Base-by-base conservation (phyloP, 2,113 vertebrate genomes). In the Nibea albiflora region DNA sequence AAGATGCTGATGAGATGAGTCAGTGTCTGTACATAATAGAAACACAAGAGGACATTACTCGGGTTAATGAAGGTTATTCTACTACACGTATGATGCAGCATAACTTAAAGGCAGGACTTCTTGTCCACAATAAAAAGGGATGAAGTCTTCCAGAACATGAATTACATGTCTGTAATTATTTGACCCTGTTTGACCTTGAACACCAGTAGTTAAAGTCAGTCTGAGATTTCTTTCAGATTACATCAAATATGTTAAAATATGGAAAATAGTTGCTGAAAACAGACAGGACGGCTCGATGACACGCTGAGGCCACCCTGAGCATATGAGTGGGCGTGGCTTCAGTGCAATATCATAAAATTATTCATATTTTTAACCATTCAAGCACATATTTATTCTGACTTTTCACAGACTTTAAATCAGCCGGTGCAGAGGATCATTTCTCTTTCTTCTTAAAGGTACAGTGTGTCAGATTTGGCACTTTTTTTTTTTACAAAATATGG, bases 1-100 rank as follows among this genome's bases (percentile, higher is more conserved):
- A 53, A 64, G 64, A 57, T 44, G 31, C 14, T 26, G 28, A 50
- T 61, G 57, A 49, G 14, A 3, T 52, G 61, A 66, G 26, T 42
- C 52, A 56, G 46, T 54, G 28, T 68, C 22, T 57, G 15, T 26
- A 46, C 26, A 42, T 65, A 44, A 60, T 44, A 35, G 19, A 57
- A 78, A 61, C 42, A 61, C 62, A 46, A 15, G 50, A 44, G 47
- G 39, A 64, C 62, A 31, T 72, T 63, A 28, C 7, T 16, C 2
- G 35, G 44, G 49, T 42, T 62, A 76, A 83, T 64, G 20, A 67
- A 63, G 5, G 56, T 24, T 60, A 14, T 20, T n/a, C 42, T 44
- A 14, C 44, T 49, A 57, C 79, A 54, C 68, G 44, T 62, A 39
- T 61, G 20, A 46, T 1, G 4, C 19, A 26, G 44, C n/a, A 16